Percentiles rank a stretch among this genome's conserved stretches.
These are phyloP conservation scores for Lynx canadensis DNA, from an alignment of 2,113 vertebrate species.

Conservation along the genomic window DNA sequence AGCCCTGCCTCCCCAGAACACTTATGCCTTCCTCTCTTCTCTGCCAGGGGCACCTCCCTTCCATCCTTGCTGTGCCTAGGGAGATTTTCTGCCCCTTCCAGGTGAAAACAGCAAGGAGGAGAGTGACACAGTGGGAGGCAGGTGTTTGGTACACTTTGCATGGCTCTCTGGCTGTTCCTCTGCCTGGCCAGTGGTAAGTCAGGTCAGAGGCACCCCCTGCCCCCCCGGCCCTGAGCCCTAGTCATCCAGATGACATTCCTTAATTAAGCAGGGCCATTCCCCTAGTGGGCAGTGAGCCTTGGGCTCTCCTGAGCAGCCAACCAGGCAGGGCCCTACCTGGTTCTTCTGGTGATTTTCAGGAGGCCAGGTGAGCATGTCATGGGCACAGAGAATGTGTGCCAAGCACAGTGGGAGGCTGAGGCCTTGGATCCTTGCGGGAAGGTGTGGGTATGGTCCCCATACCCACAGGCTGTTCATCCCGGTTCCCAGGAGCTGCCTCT, in stretches of 20 bases:
- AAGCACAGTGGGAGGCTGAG: background rate
- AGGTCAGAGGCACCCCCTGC: background rate
- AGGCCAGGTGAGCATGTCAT: background rate
- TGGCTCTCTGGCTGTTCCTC: background rate
- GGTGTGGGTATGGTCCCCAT: no score
- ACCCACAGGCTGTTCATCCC: background rate
- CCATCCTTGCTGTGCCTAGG: rapidly evolving
- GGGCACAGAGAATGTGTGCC: background rate
- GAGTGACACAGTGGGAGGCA: background rate
- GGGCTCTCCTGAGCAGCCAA: background rate
- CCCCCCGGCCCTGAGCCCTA: no score
- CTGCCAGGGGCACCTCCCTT: background rate
- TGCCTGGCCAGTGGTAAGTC: background rate
- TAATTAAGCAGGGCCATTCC: background rate
- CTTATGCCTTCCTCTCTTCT: background rate
- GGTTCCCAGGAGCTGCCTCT: background rate
- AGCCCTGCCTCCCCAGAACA: background rate
- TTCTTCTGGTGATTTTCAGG: background rate
- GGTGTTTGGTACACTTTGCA: background rate
- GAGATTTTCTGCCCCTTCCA: no score
- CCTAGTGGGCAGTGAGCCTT: background rate
- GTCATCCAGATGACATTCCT: background rate
- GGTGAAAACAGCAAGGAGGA: background rate
- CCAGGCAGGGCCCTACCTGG: background rate
- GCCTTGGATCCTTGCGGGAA: background rate